Conservation (phyloP, 2,888 invertebrate genomes). For the Carterocephalus palaemon region DNA sequence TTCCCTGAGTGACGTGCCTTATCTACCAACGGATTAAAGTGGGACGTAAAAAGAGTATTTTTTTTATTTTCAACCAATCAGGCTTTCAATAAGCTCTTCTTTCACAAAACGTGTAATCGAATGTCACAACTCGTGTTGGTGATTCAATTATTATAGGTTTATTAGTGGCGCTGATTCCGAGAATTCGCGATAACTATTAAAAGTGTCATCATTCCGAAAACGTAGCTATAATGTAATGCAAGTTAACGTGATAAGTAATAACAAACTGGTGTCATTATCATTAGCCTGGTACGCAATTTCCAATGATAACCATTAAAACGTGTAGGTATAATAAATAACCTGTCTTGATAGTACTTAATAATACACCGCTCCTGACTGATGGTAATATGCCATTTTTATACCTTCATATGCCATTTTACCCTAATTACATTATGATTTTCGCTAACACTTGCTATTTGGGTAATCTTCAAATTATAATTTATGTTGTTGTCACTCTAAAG, state of each 20-base stretch:
- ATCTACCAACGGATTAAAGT: too few relatives aligned
- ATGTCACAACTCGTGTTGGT: too few relatives aligned
- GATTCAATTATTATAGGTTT: neutral
- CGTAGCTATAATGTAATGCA: conserved; percentile 4
- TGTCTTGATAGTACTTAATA: conserved; percentile 13
- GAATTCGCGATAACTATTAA: conserved; percentile 1
- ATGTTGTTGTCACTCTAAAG: too few relatives aligned
- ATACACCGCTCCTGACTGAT: neutral
- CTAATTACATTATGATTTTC: too few relatives aligned
- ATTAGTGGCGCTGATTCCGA: neutral
- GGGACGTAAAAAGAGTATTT: too few relatives aligned
- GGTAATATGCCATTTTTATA: neutral
- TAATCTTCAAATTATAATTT: too few relatives aligned
- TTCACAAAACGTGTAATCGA: neutral
- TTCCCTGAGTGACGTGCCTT: too few relatives aligned
- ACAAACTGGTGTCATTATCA: conserved; percentile 17
- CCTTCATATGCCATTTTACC: too few relatives aligned
- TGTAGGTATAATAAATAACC: conserved; percentile 14
- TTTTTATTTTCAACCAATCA: too few relatives aligned
- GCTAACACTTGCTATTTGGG: too few relatives aligned
- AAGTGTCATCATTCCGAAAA: conserved; percentile 15
- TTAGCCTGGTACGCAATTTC: conserved; percentile 19
- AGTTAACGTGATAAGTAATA: conserved; percentile 17
- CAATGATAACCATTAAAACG: conserved; percentile 22
- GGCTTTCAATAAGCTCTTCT: neutral